A percentile compares a stretch with the other conserved stretches of the same genome.
Conservation (phyloP, 1,140 invertebrate species). For the Hypsibius dujardini region DNA sequence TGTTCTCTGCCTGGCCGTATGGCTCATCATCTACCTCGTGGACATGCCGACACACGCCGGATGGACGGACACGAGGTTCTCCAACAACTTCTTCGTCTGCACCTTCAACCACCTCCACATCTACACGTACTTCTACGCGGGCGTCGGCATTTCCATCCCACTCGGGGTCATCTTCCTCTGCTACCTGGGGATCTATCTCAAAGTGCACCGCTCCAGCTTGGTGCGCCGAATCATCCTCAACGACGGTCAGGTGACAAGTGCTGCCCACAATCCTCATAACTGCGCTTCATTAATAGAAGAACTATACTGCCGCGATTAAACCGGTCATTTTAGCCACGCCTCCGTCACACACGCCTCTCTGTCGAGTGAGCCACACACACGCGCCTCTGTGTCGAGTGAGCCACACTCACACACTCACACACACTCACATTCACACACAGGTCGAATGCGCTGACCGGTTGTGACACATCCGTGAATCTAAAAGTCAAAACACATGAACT, state of each 20-base stretch:
- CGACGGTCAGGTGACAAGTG: not conserved
- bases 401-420: too few relatives aligned
- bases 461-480: too few relatives aligned
- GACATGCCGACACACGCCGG: not conserved
- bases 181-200: constrained; percentile 5
- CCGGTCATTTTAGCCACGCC: too few relatives aligned
- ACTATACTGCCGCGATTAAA: too few relatives aligned
- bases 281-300: too few relatives aligned
- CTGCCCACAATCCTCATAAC: too few relatives aligned
- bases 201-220: not conserved
- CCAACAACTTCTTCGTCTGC: not conserved
- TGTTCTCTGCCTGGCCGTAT: not conserved
- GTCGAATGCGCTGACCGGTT: too few relatives aligned
- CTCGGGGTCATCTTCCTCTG: not conserved
- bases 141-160: not conserved
- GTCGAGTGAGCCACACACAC: too few relatives aligned
- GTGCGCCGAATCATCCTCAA: not conserved
- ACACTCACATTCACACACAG: too few relatives aligned
- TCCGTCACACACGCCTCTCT: too few relatives aligned
- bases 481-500: too few relatives aligned
- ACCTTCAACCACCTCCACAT: not conserved
- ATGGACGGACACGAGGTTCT: not conserved
- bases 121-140: not conserved
- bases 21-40: not conserved
- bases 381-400: too few relatives aligned